Percentiles rank a stretch among this genome's conserved stretches.
phyloP scores from a whole-genome alignment of 2,888 invertebrate genomes.

The Andrena fulva region DNA sequence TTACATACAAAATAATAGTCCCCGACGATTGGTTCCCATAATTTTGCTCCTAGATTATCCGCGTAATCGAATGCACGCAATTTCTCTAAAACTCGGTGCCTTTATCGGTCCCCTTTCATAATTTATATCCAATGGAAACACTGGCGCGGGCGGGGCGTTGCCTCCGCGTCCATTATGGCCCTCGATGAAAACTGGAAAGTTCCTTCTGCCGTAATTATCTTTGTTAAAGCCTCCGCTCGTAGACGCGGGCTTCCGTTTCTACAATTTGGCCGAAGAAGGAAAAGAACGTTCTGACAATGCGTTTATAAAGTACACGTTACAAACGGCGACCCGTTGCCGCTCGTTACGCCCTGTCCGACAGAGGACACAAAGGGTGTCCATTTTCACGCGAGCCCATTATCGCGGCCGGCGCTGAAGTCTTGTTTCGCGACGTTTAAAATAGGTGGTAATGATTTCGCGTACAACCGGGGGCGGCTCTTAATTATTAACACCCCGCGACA shows the following conservation, averaged over 20 bases:
- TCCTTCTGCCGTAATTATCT: slow-evolving; percentile 5
- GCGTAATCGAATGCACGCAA: background rate
- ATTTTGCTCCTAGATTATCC: background rate
- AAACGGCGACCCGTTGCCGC: background rate
- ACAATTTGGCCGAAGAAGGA: slow-evolving; percentile 4
- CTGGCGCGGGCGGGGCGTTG: background rate
- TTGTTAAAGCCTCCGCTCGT: background rate
- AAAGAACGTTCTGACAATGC: slow-evolving; percentile 5
- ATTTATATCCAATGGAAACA: slow-evolving; percentile 11
- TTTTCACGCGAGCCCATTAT: slow-evolving; percentile 31
- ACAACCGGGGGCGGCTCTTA: slow-evolving; percentile 1
- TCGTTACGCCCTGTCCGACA: slow-evolving; percentile 25
- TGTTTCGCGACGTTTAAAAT: slow-evolving; percentile 28
- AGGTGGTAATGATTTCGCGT: slow-evolving; percentile 19
- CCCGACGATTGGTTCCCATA: background rate
- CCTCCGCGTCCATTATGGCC: background rate
- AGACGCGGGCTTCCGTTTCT: slow-evolving; percentile 4
- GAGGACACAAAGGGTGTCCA: slow-evolving; percentile 22
- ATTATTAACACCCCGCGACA: slow-evolving; percentile 39
- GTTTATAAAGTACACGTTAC: slow-evolving; percentile 4
- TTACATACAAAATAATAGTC: background rate
- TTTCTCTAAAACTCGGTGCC: background rate
- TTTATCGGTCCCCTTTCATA: slow-evolving; percentile 3
- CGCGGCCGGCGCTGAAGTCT: background rate
- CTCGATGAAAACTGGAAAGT: background rate